A percentile compares a stretch with the other conserved stretches of the same genome.
These are phyloP conservation scores for Bergia puertoricense DNA, from an alignment of 92 coral and sea anemone species.

Conservation along the genomic window DNA sequence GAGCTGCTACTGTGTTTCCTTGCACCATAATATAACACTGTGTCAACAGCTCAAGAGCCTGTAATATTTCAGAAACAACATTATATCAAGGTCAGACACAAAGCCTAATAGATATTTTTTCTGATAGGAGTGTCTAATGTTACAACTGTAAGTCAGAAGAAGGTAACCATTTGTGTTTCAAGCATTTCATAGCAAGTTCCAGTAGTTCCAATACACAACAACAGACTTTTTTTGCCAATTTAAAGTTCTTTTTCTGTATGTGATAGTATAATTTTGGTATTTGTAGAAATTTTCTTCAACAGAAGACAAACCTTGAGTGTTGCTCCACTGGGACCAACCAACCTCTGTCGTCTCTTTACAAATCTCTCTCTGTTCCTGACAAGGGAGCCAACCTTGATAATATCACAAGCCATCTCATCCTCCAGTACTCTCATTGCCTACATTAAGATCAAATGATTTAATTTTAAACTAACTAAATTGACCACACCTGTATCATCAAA, in stretches of 20 bases:
- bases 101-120: no score
- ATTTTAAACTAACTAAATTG: no score
- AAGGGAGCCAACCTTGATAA: slow-evolving; percentile 88
- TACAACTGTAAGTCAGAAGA: no score
- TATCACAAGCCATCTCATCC: slow-evolving; percentile 91
- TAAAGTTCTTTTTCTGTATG: no score
- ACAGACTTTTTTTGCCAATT: no score
- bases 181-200: no score
- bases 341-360: slow-evolving; percentile 95
- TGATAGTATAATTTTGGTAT: no score
- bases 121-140: no score
- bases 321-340: slow-evolving; percentile 97
- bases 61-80: neutral
- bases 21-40: slow-evolving; percentile 96
- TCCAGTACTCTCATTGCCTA: slow-evolving; percentile 93
- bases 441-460: neutral
- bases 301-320: slow-evolving; percentile 76
- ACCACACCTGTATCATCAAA: no score
- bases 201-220: no score
- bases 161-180: no score
- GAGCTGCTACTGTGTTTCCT: slow-evolving; percentile 91
- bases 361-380: slow-evolving; percentile 97
- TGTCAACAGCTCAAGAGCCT: slow-evolving; percentile 95
- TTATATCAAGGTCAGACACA: neutral
- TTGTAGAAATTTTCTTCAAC: neutral